Evolutionary conservation across 2,113 vertebrate genomes (phyloP).

Genomic region (Pimephales promelas): DNA sequence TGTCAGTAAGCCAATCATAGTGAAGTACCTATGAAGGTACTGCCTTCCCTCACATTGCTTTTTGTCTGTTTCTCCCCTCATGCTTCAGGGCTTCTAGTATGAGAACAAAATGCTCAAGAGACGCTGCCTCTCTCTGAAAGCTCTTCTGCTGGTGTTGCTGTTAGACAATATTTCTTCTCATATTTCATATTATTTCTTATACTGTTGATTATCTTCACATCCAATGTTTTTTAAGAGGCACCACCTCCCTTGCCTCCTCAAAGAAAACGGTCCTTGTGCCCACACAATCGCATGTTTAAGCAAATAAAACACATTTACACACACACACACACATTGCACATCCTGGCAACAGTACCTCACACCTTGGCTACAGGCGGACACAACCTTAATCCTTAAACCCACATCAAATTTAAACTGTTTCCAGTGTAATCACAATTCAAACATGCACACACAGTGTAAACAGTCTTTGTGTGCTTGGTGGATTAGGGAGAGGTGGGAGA

Average conservation of each 20-base stretch:
- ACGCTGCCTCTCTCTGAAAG: background rate
- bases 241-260: background rate
- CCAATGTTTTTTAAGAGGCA: background rate
- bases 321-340: constrained; percentile 44
- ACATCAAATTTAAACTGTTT: constrained; percentile 50
- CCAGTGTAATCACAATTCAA: constrained; percentile 41
- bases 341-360: constrained; percentile 21
- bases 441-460: constrained; percentile 38
- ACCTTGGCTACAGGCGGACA: constrained; percentile 43
- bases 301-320: constrained; percentile 49
- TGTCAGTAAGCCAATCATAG: background rate
- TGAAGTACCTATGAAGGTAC: background rate
- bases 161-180: background rate
- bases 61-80: background rate
- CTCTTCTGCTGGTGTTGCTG: constrained; percentile 9
- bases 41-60: background rate
- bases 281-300: constrained; percentile 36
- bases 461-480: constrained; percentile 50
- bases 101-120: background rate
- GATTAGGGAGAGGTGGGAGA: constrained; percentile 50
- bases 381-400: constrained; percentile 53
- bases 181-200: background rate
- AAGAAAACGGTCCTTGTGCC: background rate
- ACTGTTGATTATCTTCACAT: constrained; percentile 11
- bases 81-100: background rate